Percentiles rank a stretch among this genome's conserved stretches.
Conservation (phyloP, 2,888 invertebrate species). For the Drosophila conformis region DNA sequence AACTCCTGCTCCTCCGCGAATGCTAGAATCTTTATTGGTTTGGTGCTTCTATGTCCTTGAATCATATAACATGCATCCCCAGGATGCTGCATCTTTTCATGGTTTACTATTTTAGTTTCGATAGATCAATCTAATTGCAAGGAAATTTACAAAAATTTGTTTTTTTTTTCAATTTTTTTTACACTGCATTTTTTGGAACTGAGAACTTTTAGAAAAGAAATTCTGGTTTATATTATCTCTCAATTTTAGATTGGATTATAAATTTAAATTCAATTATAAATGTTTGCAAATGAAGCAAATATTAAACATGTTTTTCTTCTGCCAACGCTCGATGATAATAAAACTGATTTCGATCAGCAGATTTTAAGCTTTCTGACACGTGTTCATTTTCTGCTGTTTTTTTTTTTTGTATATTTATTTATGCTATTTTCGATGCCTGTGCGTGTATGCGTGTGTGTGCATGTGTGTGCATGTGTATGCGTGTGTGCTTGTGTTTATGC, state of each 20-base stretch:
- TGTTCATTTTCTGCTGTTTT: conserved; percentile 10
- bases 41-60: no score
- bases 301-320: neutral
- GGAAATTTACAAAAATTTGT: neutral
- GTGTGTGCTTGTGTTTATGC: conserved; percentile 34
- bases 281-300: neutral
- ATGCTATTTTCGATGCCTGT: conserved; percentile 11
- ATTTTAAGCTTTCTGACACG: conserved; percentile 15
- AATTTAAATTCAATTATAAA: neutral
- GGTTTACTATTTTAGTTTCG: neutral
- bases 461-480: conserved; percentile 1
- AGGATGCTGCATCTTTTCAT: no score
- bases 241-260: neutral
- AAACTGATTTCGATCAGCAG: neutral
- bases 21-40: no score
- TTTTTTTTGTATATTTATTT: conserved; percentile 6
- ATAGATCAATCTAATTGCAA: neutral
- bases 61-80: no score
- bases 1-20: no score
- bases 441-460: conserved; percentile 24
- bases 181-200: neutral
- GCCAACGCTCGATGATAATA: neutral
- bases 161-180: neutral
- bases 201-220: neutral
- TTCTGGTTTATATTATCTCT: neutral